phyloP scores from a whole-genome alignment of 2,888 invertebrate species.

The Romanomermis culicivorax region DNA sequence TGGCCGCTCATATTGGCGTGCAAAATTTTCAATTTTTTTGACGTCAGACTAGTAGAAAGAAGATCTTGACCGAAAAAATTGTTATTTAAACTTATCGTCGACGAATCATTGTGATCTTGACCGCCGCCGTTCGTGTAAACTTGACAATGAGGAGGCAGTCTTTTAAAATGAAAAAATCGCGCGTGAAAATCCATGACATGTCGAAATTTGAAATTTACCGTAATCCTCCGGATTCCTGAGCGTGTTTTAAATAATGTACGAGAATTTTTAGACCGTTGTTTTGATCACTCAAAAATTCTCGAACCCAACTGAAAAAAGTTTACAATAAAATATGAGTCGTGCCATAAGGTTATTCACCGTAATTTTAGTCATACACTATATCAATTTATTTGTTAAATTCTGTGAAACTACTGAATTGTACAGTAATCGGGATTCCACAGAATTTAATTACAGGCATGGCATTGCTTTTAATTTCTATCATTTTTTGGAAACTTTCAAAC shows the following conservation, averaged over 20 bases:
- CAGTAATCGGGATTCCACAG: no score
- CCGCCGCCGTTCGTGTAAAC: neutral
- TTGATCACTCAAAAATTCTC: constrained; percentile 83
- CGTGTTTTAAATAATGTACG: constrained; percentile 70
- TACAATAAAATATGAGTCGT: neutral
- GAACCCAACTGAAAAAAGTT: constrained; percentile 64
- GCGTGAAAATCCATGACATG: neutral
- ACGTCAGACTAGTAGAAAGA: neutral
- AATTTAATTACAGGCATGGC: no score
- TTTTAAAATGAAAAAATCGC: neutral
- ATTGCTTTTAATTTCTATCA: no score
- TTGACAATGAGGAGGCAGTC: neutral
- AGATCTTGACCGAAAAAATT: no score
- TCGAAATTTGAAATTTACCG: constrained; percentile 23
- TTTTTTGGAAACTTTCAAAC: no score
- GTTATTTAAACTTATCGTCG: no score
- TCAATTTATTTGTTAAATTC: no score
- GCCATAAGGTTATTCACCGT: no score
- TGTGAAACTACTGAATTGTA: no score
- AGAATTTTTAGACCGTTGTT: constrained; percentile 88
- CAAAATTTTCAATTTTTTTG: neutral
- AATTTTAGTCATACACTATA: no score
- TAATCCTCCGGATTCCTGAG: constrained; percentile 57
- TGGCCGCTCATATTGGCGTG: neutral
- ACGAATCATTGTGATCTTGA: neutral